A percentile compares a stretch with the other conserved stretches of the same genome.
Conservation (phyloP, 2,888 invertebrate genomes). For the Epiblema foenella region DNA sequence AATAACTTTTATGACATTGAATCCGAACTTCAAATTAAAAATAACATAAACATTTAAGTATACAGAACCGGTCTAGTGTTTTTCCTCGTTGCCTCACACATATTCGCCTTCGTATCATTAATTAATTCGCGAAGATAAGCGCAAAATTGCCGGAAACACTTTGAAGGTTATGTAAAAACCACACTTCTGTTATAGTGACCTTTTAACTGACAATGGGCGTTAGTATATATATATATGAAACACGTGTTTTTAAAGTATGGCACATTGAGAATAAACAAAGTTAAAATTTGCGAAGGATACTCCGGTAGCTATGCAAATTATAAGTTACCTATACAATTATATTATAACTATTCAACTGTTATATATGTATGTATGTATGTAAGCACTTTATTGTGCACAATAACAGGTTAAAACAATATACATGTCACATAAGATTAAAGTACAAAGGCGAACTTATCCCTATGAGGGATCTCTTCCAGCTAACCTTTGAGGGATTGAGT, state of each 20-base stretch:
- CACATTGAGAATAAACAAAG: no score
- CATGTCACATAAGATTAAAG: no score
- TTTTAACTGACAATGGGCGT: not conserved
- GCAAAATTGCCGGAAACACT: not conserved
- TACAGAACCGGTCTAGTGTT: slow-evolving; percentile 1
- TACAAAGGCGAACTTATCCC: no score
- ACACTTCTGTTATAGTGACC: not conserved
- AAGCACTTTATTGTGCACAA: no score
- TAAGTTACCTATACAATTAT: not conserved
- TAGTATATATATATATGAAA: not conserved
- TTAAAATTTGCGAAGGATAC: not conserved
- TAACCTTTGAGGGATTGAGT: no score
- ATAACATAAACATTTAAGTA: no score
- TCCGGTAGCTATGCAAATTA: not conserved
- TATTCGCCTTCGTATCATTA: not conserved
- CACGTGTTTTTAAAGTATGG: slow-evolving; percentile 1
- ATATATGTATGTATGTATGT: no score
- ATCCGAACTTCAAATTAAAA: not conserved
- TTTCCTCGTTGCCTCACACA: not conserved
- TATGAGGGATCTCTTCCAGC: no score
- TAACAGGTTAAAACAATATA: no score
- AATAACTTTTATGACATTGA: no score
- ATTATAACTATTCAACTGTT: no score
- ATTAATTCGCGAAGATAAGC: slow-evolving; percentile 1
- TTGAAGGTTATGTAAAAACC: not conserved